These are phyloP conservation scores for Nephotettix cincticeps DNA, from an alignment of 1,140 invertebrate genomes.

Conservation along the genomic window DNA sequence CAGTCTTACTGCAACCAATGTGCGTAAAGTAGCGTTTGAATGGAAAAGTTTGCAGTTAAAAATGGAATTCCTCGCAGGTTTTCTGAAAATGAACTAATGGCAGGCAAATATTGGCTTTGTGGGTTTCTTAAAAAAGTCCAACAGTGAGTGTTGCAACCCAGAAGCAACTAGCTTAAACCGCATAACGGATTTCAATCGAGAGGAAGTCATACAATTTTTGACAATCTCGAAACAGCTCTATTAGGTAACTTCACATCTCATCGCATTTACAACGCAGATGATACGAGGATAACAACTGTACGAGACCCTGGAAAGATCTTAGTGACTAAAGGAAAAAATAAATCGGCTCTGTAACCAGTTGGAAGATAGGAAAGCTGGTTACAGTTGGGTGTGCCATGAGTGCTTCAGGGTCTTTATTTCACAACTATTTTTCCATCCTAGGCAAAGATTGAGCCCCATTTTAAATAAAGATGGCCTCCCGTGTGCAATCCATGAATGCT, in stretches of 20 bases:
- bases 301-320: constrained; percentile 37
- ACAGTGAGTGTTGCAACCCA: constrained; percentile 36
- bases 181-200: constrained; percentile 31
- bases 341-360: constrained; percentile 35
- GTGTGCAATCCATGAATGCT: constrained; percentile 41
- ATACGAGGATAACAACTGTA: constrained; percentile 47
- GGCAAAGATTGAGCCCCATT: constrained; percentile 36
- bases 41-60: constrained; percentile 39
- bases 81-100: constrained; percentile 32
- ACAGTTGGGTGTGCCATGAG: constrained; percentile 43
- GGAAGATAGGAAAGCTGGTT: constrained; percentile 42
- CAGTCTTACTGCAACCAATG: constrained; percentile 36
- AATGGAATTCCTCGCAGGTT: constrained; percentile 35
- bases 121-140: constrained; percentile 37
- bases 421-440: constrained; percentile 48
- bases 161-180: constrained; percentile 39
- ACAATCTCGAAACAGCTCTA: constrained; percentile 41
- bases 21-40: constrained; percentile 39
- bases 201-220: constrained; percentile 40
- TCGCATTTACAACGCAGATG: constrained; percentile 47
- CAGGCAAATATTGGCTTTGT: constrained; percentile 38
- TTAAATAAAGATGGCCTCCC: constrained; percentile 42
- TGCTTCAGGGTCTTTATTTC: constrained; percentile 43
- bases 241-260: constrained; percentile 40
- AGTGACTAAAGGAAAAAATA: constrained; percentile 26